A percentile compares a stretch with the other conserved stretches of the same genome.
These are phyloP conservation scores for Cyclina sinensis DNA, from an alignment of 1,140 invertebrate genomes.

Conservation along the genomic window DNA sequence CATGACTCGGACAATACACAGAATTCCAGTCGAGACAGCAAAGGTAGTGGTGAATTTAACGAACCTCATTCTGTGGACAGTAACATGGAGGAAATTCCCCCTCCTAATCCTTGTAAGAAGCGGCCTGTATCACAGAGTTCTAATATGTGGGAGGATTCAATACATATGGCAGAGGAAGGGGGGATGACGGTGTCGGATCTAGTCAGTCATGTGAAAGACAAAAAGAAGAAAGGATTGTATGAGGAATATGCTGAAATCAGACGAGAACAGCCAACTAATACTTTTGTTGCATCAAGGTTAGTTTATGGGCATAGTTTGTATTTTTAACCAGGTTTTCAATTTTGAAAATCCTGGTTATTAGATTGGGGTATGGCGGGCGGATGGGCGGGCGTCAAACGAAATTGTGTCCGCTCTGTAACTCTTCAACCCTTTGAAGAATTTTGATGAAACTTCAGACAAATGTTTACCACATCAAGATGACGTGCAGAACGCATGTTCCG, in stretches of 20 bases:
- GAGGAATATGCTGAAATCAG: slow-evolving; percentile 94
- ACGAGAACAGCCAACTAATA: slow-evolving; percentile 93
- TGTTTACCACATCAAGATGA: no score
- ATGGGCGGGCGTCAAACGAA: no score
- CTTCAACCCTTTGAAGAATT: no score
- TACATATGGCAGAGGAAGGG: slow-evolving; percentile 83
- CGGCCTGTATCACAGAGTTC: slow-evolving; percentile 74
- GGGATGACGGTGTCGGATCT: slow-evolving; percentile 92
- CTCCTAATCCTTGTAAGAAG: slow-evolving; percentile 77
- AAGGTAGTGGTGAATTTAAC: slow-evolving; percentile 57
- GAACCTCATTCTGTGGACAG: slow-evolving; percentile 8
- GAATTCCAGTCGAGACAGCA: slow-evolving; percentile 70
- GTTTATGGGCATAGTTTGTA: no score
- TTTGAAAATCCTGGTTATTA: no score
- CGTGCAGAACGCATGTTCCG: no score
- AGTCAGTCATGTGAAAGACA: slow-evolving; percentile 91
- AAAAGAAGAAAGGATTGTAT: slow-evolving; percentile 93
- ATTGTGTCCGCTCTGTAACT: no score
- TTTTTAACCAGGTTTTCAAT: no score
- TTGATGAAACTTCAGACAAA: no score
- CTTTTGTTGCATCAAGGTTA: slow-evolving; percentile 87
- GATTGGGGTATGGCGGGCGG: no score
- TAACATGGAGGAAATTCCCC: slow-evolving; percentile 26
- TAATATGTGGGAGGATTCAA: slow-evolving; percentile 80
- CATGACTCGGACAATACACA: slow-evolving; percentile 71